phyloP scores from a whole-genome alignment of 2,797 vertebrate genomes.

The Agapornis canus region DNA sequence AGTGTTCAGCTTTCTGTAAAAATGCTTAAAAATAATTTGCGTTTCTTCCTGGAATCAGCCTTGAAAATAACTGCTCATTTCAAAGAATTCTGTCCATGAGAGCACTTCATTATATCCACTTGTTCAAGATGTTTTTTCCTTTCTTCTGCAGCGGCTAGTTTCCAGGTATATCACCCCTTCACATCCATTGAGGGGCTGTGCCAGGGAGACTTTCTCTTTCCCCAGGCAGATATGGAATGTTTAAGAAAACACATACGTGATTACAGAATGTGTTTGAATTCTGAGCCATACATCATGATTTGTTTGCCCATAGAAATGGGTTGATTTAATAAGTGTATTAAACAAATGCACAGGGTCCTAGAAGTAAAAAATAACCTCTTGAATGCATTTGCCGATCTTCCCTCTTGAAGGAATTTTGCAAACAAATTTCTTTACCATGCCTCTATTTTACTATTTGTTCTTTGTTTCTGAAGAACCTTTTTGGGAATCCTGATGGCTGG shows the following conservation, averaged over 20 bases:
- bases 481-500: background rate
- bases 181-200: slow-evolving; percentile 39
- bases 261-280: slow-evolving; percentile 51
- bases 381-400: background rate
- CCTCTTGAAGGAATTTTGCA: background rate
- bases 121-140: slow-evolving; percentile 65
- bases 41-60: slow-evolving; percentile 24
- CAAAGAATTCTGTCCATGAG: slow-evolving; percentile 38
- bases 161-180: slow-evolving; percentile 62
- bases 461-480: background rate
- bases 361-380: background rate
- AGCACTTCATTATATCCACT: slow-evolving; percentile 48
- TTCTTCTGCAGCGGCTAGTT: slow-evolving; percentile 49
- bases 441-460: background rate
- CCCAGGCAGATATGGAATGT: slow-evolving; percentile 54
- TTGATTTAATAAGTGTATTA: slow-evolving; percentile 32
- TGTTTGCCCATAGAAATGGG: slow-evolving; percentile 39
- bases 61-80: slow-evolving; percentile 38
- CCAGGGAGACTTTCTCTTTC: slow-evolving; percentile 60
- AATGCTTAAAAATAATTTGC: slow-evolving; percentile 14
- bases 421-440: background rate
- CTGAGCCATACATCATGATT: slow-evolving; percentile 33
- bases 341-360: background rate
- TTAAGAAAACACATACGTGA: slow-evolving; percentile 50
- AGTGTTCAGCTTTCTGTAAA: slow-evolving; percentile 10